Evolutionary conservation across 2,888 invertebrate species (phyloP).

Genomic region (Pteria penguin): DNA sequence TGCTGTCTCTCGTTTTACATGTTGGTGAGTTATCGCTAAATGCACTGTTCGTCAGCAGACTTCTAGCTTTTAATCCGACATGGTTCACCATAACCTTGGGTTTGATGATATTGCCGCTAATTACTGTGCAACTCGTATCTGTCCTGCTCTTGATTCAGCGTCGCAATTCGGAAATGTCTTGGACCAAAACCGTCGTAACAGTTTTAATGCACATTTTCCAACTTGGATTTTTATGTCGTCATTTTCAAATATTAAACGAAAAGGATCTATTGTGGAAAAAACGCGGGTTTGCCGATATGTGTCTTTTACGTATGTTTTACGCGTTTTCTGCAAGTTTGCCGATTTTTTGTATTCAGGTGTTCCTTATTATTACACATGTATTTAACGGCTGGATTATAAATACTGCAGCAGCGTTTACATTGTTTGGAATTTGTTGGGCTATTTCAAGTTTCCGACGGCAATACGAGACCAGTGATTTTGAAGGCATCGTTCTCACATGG

Average conservation of each 20-base stretch:
- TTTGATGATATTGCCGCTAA: conserved; percentile 86
- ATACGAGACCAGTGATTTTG: conserved; percentile 52
- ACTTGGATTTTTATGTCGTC: conserved; percentile 83
- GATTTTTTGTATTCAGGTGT: conserved; percentile 90
- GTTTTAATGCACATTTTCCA: conserved; percentile 81
- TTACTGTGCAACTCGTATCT: conserved; percentile 85
- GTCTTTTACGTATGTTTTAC: conserved; percentile 90
- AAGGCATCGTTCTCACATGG: conserved; percentile 87
- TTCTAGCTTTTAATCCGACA: conserved; percentile 71
- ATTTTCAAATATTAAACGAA: conserved; percentile 91
- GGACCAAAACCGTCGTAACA: conserved; percentile 82
- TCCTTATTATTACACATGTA: conserved; percentile 82
- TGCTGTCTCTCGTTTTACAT: conserved; percentile 62
- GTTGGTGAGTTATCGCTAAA: conserved; percentile 62
- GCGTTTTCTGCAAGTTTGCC: conserved; percentile 94
- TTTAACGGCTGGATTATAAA: conserved; percentile 80
- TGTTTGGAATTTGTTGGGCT: conserved; percentile 94
- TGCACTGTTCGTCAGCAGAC: conserved; percentile 82
- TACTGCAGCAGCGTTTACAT: conserved; percentile 89
- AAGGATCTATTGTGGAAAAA: conserved; percentile 90
- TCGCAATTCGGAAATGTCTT: conserved; percentile 55
- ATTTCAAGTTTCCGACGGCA: conserved; percentile 91
- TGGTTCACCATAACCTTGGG: conserved; percentile 86
- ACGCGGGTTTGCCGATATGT: conserved; percentile 86
- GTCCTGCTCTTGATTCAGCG: conserved; percentile 62